Conservation (phyloP, 2,113 vertebrate genomes). For the Paratilapia polleni region DNA sequence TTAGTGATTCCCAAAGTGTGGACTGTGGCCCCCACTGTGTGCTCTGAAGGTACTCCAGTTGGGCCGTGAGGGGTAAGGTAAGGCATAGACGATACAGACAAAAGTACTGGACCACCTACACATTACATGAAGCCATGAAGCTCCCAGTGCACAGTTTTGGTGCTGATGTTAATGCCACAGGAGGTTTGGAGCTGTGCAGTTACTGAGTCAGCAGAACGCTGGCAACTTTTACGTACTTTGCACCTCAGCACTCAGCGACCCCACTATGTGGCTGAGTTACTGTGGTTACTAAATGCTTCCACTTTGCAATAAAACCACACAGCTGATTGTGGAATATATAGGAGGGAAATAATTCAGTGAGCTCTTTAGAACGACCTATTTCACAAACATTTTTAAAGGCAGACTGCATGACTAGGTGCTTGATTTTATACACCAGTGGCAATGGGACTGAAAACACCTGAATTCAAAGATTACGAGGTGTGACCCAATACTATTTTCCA, state of each 20-base stretch:
- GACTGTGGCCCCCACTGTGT: background rate
- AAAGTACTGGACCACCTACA: background rate
- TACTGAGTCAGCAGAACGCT: no score
- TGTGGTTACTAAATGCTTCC: background rate
- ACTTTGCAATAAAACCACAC: background rate
- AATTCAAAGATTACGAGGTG: no score
- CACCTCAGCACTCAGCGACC: background rate
- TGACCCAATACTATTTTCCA: no score
- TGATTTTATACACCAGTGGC: no score
- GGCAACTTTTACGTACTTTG: no score
- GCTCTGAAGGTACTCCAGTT: background rate
- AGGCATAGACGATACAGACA: background rate
- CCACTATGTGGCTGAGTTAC: background rate
- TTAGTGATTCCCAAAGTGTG: no score
- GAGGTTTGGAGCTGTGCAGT: no score
- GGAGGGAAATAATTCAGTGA: accelerated
- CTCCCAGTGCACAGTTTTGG: background rate
- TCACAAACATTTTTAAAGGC: background rate
- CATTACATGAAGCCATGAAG: background rate
- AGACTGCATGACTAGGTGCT: no score
- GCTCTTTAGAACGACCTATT: accelerated
- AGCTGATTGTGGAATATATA: background rate
- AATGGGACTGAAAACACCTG: no score
- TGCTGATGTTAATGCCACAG: accelerated
- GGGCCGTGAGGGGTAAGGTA: background rate